Evolutionary conservation across 2,113 vertebrate genomes (phyloP).

Genomic region (Sphyrna mokarran): DNA sequence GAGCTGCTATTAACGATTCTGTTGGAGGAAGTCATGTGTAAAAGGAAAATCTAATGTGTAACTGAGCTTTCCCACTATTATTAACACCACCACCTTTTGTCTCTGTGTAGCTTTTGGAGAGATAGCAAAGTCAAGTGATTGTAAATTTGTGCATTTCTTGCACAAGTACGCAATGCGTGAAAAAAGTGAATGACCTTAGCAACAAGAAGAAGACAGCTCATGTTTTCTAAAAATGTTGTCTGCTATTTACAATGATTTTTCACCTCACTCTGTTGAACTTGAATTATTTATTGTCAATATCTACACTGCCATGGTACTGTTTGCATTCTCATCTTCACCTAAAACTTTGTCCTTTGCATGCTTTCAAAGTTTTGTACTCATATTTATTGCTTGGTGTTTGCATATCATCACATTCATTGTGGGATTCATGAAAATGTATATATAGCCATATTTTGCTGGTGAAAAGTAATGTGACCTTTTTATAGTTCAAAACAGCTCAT

Average conservation of each 20-base stretch:
- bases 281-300: not conserved
- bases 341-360: not conserved
- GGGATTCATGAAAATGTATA: not conserved
- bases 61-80: not conserved
- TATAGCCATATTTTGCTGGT: not conserved
- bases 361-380: not conserved
- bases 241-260: not conserved
- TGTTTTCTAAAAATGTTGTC: not conserved
- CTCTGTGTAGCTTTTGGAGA: too few species aligned
- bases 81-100: too few species aligned
- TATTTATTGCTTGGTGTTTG: not conserved
- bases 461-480: not conserved
- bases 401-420: not conserved
- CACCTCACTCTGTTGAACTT: not conserved
- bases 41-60: not conserved
- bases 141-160: too few species aligned
- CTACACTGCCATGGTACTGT: not conserved
- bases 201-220: not conserved
- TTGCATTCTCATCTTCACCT: not conserved
- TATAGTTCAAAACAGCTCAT: not conserved
- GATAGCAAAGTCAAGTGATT: too few species aligned
- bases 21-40: not conserved
- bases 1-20: not conserved
- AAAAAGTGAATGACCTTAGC: too few species aligned
- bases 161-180: not conserved